Conservation (phyloP, 2,797 vertebrate species). For the Alcedo atthis region DNA sequence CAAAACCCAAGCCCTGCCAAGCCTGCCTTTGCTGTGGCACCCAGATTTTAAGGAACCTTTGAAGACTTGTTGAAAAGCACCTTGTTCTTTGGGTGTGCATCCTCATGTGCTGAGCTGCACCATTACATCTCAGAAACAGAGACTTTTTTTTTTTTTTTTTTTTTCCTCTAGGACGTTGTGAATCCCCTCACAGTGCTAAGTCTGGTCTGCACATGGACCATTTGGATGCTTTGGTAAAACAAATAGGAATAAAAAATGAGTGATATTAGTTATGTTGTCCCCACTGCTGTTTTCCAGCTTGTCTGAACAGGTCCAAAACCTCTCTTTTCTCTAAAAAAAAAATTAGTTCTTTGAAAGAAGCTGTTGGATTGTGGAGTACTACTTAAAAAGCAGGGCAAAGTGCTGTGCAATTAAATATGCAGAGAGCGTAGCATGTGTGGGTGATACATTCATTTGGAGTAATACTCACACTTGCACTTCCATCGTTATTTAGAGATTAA, state of each 20-base stretch:
- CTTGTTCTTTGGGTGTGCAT: not conserved
- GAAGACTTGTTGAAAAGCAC: not conserved
- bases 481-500: constrained; percentile 50
- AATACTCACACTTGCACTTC: constrained; percentile 24
- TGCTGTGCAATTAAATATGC: constrained; percentile 10
- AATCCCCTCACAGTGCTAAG: rapidly evolving
- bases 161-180: not conserved
- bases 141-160: not conserved
- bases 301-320: not conserved
- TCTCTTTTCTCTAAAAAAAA: not conserved
- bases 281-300: not conserved
- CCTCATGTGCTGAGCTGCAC: rapidly evolving
- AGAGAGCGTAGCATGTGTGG: not conserved
- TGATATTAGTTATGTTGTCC: not conserved
- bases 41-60: not conserved
- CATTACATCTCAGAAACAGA: rapidly evolving
- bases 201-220: not conserved
- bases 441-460: constrained; percentile 39
- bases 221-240: not conserved
- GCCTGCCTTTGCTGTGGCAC: not conserved
- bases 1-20: not conserved
- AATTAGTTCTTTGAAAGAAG: not conserved
- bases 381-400: constrained; percentile 22
- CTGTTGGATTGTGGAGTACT: not conserved
- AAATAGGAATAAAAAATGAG: not conserved